These are phyloP conservation scores for Paragorgia papillata DNA, from an alignment of 92 coral and sea anemone species.

Conservation along the genomic window DNA sequence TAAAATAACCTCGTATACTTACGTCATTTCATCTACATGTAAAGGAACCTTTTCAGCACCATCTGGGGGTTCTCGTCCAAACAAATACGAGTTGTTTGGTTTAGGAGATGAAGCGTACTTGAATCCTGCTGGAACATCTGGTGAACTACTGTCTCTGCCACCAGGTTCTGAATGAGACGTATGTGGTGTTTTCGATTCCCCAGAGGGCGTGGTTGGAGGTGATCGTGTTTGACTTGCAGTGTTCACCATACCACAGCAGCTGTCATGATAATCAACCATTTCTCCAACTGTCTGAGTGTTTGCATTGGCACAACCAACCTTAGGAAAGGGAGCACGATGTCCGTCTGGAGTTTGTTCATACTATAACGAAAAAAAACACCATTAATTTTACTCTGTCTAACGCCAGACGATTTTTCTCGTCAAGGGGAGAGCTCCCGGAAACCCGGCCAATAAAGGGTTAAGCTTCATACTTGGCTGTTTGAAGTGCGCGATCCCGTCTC, in stretches of 20 bases:
- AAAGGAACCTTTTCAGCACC: slow-evolving; percentile 95
- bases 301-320: slow-evolving; percentile 75
- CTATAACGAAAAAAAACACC: slow-evolving; percentile 2
- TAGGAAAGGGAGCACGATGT: slow-evolving; percentile 81
- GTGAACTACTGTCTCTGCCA: slow-evolving; percentile 63
- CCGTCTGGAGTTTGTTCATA: slow-evolving; percentile 83
- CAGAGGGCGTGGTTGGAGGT: slow-evolving; percentile 81
- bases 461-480: too few relatives aligned
- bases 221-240: slow-evolving; percentile 77
- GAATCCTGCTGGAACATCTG: slow-evolving; percentile 72
- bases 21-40: slow-evolving; percentile 86
- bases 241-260: slow-evolving; percentile 72
- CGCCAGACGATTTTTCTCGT: too few relatives aligned
- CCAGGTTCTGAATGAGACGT: slow-evolving; percentile 11
- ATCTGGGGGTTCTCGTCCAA: slow-evolving; percentile 98
- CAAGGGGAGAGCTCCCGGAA: too few relatives aligned
- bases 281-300: slow-evolving; percentile 84
- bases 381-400: too few relatives aligned
- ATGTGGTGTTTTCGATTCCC: slow-evolving; percentile 54
- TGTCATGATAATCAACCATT: slow-evolving; percentile 69
- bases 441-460: too few relatives aligned
- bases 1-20: too few relatives aligned
- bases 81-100: slow-evolving; percentile 84
- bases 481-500: too few relatives aligned
- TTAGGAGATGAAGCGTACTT: slow-evolving; percentile 96